phyloP scores from a whole-genome alignment of 1,140 invertebrate genomes.

The Drosophila watanabei region DNA sequence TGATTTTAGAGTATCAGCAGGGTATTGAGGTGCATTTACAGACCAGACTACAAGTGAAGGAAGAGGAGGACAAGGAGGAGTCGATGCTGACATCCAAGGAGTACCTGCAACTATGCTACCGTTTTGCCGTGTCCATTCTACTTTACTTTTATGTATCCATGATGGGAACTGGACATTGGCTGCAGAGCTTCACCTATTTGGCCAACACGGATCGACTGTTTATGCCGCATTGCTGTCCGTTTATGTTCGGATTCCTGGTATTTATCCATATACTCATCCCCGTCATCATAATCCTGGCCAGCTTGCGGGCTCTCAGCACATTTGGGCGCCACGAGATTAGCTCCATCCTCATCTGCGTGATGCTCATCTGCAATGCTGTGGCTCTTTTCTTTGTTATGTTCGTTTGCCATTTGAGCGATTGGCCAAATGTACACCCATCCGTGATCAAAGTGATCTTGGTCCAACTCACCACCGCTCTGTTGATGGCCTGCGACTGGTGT shows the following conservation, averaged over 20 bases:
- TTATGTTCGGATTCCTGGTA: conserved; percentile 94
- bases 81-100: conserved; percentile 1
- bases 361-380: conserved; percentile 93
- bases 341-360: conserved; percentile 88
- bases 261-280: conserved; percentile 95
- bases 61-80: background rate
- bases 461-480: conserved; percentile 80
- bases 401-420: conserved; percentile 94
- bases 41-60: background rate
- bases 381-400: conserved; percentile 90
- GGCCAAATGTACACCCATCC: conserved; percentile 95
- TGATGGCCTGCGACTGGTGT: conserved; percentile 42
- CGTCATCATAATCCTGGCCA: conserved; percentile 90
- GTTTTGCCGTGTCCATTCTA: conserved; percentile 87
- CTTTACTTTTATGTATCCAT: conserved; percentile 94
- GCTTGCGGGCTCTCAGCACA: conserved; percentile 45
- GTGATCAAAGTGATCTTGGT: conserved; percentile 88
- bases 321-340: conserved; percentile 62
- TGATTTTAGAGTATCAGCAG: conserved; percentile 76
- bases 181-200: conserved; percentile 96
- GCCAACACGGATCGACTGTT: conserved; percentile 95
- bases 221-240: conserved; percentile 95
- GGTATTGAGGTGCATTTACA: conserved; percentile 37
- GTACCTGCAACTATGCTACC: conserved; percentile 49
- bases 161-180: conserved; percentile 98